Evolutionary conservation across 2,113 vertebrate genomes (phyloP), one percentile per base, ranked within the genome.

Genomic region (Microtus montanus): DNA sequence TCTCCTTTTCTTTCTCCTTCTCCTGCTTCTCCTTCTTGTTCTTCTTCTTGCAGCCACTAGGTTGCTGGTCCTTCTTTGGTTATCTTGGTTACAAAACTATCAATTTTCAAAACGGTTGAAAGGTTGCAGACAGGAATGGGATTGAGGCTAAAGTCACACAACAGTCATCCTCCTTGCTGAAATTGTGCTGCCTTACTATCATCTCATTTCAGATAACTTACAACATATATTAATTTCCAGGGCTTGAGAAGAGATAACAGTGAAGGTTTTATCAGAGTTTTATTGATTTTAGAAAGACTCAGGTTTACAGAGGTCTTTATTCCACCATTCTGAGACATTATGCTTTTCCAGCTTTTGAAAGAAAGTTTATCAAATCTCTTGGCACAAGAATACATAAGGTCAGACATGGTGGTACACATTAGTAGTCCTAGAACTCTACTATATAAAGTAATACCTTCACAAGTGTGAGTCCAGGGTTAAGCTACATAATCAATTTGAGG

Each of bases 291-390:
- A 47, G 19, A 71, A 92, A 89, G n/a, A 35, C 41, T 9, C 22
- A 44, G 4, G 22, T 78, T 86, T 95, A 74, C n/a, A n/a, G 33
- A 83, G 13, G 3, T 64, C 4, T 87, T 79, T 78, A 54, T 1
- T 54, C 22, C 9, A 79, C 15, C 22, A 87, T 87, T 93, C 26
- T 49, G 10, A 4, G 52, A 4, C 33, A 30, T 80, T 90, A 19
- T 68, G 11, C 30, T 41, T 93, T 96, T 47, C 10, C 24, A 87
- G 14, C 64, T 93, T 95, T 47, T 71, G 1, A 70, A 74, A 78
- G n/a, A 90, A 84, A 90, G 9, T 74, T 94, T 35, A 63, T 4
- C 75, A 61, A 54, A 85, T 91, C 5, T 94, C 35, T 92, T 87
- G 19, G 1, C 3, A 86, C 30, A 85, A 84, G 9, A 64, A 90